A percentile compares a stretch with the other conserved stretches of the same genome.
These are phyloP conservation scores for Glaucidium brasilianum DNA, from an alignment of 2,113 vertebrate species.

Conservation along the genomic window DNA sequence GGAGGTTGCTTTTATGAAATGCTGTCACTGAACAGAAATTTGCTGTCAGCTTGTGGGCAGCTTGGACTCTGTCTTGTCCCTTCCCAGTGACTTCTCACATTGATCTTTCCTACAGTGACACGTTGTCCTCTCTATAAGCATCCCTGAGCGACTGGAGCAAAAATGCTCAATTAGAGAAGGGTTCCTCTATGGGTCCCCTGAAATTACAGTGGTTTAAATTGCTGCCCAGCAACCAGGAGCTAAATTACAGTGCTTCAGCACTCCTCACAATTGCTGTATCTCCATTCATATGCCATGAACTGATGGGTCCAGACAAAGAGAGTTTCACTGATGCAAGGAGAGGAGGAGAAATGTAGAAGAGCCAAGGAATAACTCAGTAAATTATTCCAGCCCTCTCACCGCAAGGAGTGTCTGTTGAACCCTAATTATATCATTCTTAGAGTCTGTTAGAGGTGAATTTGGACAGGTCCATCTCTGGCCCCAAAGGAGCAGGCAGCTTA, in stretches of 20 bases:
- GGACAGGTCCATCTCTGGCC: background rate
- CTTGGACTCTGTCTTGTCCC: background rate
- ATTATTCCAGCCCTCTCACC: background rate
- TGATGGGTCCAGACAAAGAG: constrained; percentile 4
- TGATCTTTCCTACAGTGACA: background rate
- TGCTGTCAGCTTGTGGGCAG: background rate
- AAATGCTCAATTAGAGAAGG: background rate
- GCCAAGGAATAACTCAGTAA: background rate
- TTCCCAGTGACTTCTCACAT: background rate
- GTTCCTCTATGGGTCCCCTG: background rate
- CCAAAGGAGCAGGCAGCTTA: background rate
- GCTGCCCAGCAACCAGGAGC: constrained; percentile 31
- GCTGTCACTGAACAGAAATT: background rate
- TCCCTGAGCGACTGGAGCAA: background rate
- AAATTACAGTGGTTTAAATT: constrained; percentile 38
- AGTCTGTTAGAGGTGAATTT: background rate
- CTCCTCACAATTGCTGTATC: background rate
- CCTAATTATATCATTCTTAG: background rate
- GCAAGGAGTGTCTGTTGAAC: background rate
- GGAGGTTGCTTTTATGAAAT: background rate
- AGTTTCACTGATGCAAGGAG: background rate
- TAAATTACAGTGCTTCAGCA: constrained; percentile 34
- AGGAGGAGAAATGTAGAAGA: background rate
- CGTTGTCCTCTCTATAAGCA: background rate
- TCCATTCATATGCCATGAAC: constrained; percentile 8